Base-by-base conservation (phyloP, 2,888 invertebrate genomes). In the Germaria angustata region DNA sequence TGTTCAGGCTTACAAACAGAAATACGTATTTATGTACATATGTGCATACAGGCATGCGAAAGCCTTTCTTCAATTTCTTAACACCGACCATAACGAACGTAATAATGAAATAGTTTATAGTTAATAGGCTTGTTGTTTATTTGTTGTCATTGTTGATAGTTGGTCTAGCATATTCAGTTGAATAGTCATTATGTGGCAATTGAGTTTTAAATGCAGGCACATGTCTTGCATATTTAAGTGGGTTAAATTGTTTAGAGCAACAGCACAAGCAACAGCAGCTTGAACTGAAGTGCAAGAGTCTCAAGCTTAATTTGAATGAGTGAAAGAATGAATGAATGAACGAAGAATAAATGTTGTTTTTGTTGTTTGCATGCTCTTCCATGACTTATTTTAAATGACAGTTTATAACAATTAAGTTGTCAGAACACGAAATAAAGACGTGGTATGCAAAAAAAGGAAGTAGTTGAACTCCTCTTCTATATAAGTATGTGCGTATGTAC, bases 151-250 rank as follows among this genome's bases (percentile, higher is more conserved):
- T 61, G 55, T n/a, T 41, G 17, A 11, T 15, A 51, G 44, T 46
- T 5, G 4, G 17, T 68, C 49, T 59, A 20, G 17, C 34, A 15
- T 49, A 46, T 65, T 11, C 49, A 39, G 49, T 66, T 66, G 72
- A 41, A 57, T 28, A 75, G 69, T 75, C 77, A 82, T 82, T 82
- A 79, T 82, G 75, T 82, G 71, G 82, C 82, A 82, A 82, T 82
- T 78, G 81, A 82, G 49, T 78, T 82, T 75, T 82, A 82, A 78
- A 82, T 75, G 81, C 68, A 75, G 65, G 82, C 82, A 71, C 82
- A 82, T 82, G 82, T 73, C 69, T 82, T 57, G 82, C 75, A 82
- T 82, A 75, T 69, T 75, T 75, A 82, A 82, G 78, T 82, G 75
- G 81, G 77, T 77, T 81, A 81, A 81, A 81, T 77, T 72, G 32